Base-by-base conservation (phyloP, 2,113 vertebrate species). In the Ascaphus truei region DNA sequence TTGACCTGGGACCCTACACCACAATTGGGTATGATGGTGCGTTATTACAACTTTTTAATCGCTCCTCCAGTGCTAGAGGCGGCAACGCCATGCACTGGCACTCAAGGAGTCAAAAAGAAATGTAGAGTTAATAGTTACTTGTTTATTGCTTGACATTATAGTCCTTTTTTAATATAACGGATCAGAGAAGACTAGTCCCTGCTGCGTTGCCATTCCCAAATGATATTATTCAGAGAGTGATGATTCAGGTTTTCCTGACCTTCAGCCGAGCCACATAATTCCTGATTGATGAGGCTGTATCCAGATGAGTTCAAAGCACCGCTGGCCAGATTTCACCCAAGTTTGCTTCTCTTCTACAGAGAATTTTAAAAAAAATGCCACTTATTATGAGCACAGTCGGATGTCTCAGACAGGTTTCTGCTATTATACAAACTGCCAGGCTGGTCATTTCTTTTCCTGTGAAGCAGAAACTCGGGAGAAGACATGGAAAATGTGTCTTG, bases 171-270 rank as follows among this genome's bases (percentile, higher is more conserved):
- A 37, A 29, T 47, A n/a, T n/a, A n/a, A n/a, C n/a, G 31, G 45
- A 34, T 59, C 22, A 68, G 22, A 37, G 33, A 37, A 48, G 31
- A 11, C 22, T 27, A 50, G 33, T 50, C 25, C 45, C 41, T 22
- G 47, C 56, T 45, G 53, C 26, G 22, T 22, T 56, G 34, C 52
- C 18, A 43, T 56, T 27, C 66, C 25, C 20, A 53, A 60, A 71
- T 52, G 29, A 37, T 31, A 71, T 71, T 71, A 61, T 71, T 36
- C 67, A 69, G 25, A 39, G 41, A 59, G 20, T 60, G 67, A 60
- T 69, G 45, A 60, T 60, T 61, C 67, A 69, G 58, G 23, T 33
- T 18, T 60, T 60, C 31, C 66, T 69, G 56, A 69, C 55, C 66
- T 69, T 69, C 55, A 51, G 25, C 55, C 39, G 8, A 30, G 26